phyloP scores from a whole-genome alignment of 2,113 vertebrate genomes.

The Carassius auratus region DNA sequence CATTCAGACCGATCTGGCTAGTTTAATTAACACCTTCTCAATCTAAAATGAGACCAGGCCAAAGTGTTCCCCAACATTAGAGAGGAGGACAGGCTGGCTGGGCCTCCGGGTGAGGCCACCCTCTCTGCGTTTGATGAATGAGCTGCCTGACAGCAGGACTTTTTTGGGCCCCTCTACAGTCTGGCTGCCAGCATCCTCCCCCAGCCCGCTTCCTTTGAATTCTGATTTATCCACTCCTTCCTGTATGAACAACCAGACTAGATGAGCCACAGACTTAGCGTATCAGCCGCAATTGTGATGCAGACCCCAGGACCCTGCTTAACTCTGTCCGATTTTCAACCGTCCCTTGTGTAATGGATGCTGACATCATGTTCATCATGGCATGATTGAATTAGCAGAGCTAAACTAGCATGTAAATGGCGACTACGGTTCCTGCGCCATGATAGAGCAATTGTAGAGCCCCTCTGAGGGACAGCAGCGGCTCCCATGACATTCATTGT shows the following conservation, averaged over 20 bases:
- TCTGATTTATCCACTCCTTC: constrained; percentile 69
- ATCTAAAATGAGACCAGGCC: constrained; percentile 36
- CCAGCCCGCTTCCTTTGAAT: constrained; percentile 59
- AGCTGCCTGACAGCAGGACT: constrained; percentile 59
- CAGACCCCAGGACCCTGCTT: constrained; percentile 28
- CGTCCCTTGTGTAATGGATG: constrained; percentile 48
- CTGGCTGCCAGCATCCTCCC: constrained; percentile 67
- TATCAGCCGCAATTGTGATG: constrained; percentile 56
- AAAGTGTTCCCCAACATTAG: constrained; percentile 40
- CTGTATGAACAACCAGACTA: constrained; percentile 60
- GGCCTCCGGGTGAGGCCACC: constrained; percentile 53
- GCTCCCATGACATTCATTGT: constrained; percentile 55
- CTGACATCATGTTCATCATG: constrained; percentile 55
- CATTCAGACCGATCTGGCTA: constrained; percentile 49
- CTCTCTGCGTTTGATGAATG: constrained; percentile 65
- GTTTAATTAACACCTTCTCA: constrained; percentile 61
- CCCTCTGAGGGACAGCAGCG: constrained; percentile 29
- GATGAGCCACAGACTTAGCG: constrained; percentile 68
- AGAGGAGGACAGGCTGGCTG: constrained; percentile 31
- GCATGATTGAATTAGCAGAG: constrained; percentile 55
- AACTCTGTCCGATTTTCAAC: constrained; percentile 44
- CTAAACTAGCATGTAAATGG: constrained; percentile 51
- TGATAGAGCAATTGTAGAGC: constrained; percentile 44
- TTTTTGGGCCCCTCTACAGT: constrained; percentile 57
- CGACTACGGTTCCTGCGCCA: constrained; percentile 22